Evolutionary conservation across 1,140 invertebrate species (phyloP), one percentile per base, ranked within the genome.

Genomic region (Liolophura sinensis): DNA sequence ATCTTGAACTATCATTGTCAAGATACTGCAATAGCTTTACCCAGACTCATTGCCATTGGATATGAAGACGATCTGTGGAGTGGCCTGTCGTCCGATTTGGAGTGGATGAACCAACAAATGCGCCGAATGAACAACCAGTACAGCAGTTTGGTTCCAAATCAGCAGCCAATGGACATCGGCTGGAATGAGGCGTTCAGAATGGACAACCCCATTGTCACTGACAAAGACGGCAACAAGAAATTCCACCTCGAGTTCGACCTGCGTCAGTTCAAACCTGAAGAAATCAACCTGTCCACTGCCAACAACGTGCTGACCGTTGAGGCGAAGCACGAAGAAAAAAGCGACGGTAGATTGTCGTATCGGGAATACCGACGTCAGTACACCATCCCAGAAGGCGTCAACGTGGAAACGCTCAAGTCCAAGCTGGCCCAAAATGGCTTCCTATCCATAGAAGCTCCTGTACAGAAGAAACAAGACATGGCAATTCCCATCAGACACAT

Each of bases 211-310:
- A 67, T 79, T 25, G 59, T 69, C 7, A 63, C 72, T 3, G 74
- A 74, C 47, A 24, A 47, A 12, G 70, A 75, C 56, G 77, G 77
- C n/a, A 57, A 59, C 9, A 65, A 70, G 48, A 76, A 75, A 64
- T 79, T 81, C 62, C 69, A 75, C 46, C 64, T 81, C 16, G 59
- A 90, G 55, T 84, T 95, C 52, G 93, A 96, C 78, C 90, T 94
- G 0, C 88, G 93, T 71, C 92, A 95, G 76, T 94, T 93, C 83
- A 85, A 89, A 16, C 92, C 92, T 0, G 91, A 94, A 64, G 92
- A 95, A 85, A 91, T 96, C 50, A 91, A 89, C n/a, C 93, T 96
- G 0, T 95, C 94, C 82, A 92, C 92, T 0, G 87, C 89, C n/a
- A 92, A 92, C 74, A 91, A 91, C 78, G 88, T 85, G 62, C 88